A percentile compares a stretch with the other conserved stretches of the same genome.
Evolutionary conservation across 2,113 vertebrate genomes (phyloP).

Genomic region (Chauna torquata): DNA sequence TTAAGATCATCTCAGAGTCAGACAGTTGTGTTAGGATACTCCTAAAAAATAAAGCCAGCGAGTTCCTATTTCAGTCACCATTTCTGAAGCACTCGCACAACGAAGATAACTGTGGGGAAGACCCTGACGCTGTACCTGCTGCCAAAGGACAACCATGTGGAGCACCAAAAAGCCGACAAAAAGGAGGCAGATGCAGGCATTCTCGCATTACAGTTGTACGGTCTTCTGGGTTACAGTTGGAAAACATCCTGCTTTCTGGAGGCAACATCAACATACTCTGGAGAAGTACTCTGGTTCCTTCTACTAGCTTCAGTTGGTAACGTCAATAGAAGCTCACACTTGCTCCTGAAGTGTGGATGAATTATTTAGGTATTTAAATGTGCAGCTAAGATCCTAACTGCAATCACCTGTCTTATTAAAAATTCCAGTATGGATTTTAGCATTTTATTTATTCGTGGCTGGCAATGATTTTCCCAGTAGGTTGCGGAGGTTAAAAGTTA

Average conservation of each 20-base stretch:
- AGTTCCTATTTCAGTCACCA: not conserved
- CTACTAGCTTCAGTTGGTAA: not conserved
- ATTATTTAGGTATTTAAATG: not conserved
- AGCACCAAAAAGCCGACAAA: not conserved
- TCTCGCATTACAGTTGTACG: not conserved
- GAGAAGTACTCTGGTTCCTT: not conserved
- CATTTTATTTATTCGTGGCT: not conserved
- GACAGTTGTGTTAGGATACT: not conserved
- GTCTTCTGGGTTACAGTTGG: not conserved
- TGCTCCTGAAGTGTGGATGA: not conserved
- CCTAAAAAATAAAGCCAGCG: not conserved
- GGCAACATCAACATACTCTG: not conserved
- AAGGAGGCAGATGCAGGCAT: not conserved
- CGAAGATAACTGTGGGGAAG: not conserved
- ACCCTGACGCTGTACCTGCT: not conserved
- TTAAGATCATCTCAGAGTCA: not conserved
- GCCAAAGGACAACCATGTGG: not conserved
- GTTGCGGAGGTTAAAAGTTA: not conserved
- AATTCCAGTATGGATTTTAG: not conserved
- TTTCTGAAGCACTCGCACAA: not conserved
- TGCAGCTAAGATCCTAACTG: not conserved
- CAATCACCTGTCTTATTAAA: not conserved
- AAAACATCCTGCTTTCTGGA: not conserved
- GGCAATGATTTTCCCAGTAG: not conserved
- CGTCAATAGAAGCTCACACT: no score